These are phyloP conservation scores for Oryzias celebensis DNA, from an alignment of 2,113 vertebrate genomes.

Conservation along the genomic window DNA sequence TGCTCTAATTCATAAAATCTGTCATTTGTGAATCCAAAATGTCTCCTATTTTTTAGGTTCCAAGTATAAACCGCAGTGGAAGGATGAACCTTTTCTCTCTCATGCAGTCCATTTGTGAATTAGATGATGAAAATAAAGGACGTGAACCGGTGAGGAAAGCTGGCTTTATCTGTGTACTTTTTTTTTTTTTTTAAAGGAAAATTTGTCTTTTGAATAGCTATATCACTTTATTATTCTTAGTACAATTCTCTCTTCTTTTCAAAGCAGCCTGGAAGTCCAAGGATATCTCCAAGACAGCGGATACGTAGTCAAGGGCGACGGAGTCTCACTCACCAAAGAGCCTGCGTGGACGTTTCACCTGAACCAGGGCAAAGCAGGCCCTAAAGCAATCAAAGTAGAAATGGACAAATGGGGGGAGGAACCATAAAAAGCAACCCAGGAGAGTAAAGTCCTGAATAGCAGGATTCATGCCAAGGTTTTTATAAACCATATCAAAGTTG, in stretches of 20 bases:
- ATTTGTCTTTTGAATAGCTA: too few species aligned
- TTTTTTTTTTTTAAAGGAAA: neutral
- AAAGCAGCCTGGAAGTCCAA: conserved; percentile 62
- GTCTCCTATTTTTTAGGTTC: conserved; percentile 37
- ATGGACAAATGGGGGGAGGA: neutral
- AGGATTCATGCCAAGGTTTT: conserved; percentile 50
- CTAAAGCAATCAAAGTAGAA: conserved; percentile 4
- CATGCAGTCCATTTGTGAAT: conserved; percentile 92
- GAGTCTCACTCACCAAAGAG: conserved; percentile 68
- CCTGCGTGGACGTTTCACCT: conserved; percentile 75
- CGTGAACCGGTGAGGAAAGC: conserved; percentile 58
- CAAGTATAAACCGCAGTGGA: conserved; percentile 70
- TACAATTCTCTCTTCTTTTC: neutral
- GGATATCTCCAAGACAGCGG: conserved; percentile 66
- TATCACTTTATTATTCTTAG: too few species aligned
- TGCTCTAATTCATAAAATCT: neutral
- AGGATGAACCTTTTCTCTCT: conserved; percentile 91
- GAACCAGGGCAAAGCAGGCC: conserved; percentile 53
- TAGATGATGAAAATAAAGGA: conserved; percentile 72
- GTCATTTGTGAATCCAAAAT: neutral
- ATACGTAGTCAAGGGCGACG: conserved; percentile 65
- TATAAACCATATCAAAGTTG: conserved; percentile 23
- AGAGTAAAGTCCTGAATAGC: conserved; percentile 15
- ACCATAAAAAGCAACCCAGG: neutral
- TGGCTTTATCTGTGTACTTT: neutral